A percentile compares a stretch with the other conserved stretches of the same genome.
These are phyloP conservation scores for Ctenomys sociabilis DNA, from an alignment of 2,113 vertebrate species.

Conservation along the genomic window DNA sequence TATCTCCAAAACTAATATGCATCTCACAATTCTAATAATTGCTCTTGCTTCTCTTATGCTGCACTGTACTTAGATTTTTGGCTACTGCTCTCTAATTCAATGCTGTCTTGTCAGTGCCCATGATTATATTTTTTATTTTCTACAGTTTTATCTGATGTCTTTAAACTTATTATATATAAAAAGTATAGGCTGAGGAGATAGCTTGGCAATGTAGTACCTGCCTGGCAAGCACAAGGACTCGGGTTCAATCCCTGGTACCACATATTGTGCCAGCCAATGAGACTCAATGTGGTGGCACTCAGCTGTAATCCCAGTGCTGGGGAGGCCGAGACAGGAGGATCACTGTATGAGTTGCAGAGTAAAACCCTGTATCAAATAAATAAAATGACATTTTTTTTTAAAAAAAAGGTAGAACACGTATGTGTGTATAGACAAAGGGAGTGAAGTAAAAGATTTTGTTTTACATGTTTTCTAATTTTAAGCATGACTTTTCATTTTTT, in stretches of 20 bases:
- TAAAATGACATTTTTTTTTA: too few species aligned
- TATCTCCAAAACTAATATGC: not conserved
- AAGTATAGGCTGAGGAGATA: too few species aligned
- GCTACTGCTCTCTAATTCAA: not conserved
- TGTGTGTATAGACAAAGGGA: not conserved
- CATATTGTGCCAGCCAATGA: too few species aligned
- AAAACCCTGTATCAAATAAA: too few species aligned
- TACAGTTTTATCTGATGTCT: not conserved
- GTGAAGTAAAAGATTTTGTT: not conserved
- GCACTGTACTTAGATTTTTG: not conserved
- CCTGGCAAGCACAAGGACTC: too few species aligned
- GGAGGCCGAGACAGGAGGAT: too few species aligned
- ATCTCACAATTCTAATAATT: not conserved
- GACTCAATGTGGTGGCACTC: too few species aligned
- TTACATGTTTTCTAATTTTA: not conserved
- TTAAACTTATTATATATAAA: not conserved
- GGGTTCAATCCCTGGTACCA: too few species aligned
- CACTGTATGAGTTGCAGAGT: too few species aligned
- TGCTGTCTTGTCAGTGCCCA: not conserved
- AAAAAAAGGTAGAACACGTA: too few species aligned
- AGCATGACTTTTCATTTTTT: not conserved
- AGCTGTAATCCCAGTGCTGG: too few species aligned
- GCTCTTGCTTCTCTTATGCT: not conserved
- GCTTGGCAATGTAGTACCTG: too few species aligned
- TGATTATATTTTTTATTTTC: constrained; percentile 26